A percentile compares a stretch with the other conserved stretches of the same genome.
Conservation (phyloP, 2,113 vertebrate genomes). For the Corydoras sp. region DNA sequence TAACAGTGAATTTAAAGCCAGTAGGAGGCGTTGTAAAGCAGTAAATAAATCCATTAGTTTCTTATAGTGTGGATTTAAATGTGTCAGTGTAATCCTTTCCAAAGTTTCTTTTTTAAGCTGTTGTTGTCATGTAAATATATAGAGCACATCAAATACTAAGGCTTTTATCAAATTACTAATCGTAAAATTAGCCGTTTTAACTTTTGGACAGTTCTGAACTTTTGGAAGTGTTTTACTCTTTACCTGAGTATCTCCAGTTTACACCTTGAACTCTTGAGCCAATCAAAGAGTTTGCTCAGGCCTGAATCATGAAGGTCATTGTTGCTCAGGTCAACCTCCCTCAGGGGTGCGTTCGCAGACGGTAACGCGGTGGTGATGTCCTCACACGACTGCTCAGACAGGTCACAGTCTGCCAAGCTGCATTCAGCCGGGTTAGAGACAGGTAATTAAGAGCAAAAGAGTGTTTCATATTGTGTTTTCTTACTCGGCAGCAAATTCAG, state of each 20-base stretch:
- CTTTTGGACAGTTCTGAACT: not conserved
- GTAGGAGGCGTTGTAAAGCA: too few relatives aligned
- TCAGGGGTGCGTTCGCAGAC: constrained; percentile 14
- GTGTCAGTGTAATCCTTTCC: too few relatives aligned
- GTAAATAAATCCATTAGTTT: too few relatives aligned
- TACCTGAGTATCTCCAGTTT: constrained; percentile 18
- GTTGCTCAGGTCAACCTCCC: constrained; percentile 22
- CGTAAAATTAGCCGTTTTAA: too few relatives aligned
- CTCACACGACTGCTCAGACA: constrained; percentile 5
- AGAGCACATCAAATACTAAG: too few relatives aligned
- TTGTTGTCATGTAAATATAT: too few relatives aligned
- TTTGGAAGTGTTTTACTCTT: constrained; percentile 4
- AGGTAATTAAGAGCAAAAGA: not conserved
- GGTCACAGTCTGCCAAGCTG: constrained; percentile 20
- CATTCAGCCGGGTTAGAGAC: not conserved
- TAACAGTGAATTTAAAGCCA: too few relatives aligned
- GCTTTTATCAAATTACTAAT: too few relatives aligned
- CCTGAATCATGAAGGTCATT: constrained; percentile 7
- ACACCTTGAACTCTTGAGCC: constrained; percentile 5
- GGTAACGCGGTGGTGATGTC: constrained; percentile 11
- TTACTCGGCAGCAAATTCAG: too few relatives aligned
- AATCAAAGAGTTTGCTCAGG: constrained; percentile 4
- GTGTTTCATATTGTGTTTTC: too few relatives aligned
- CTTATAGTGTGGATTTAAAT: too few relatives aligned
- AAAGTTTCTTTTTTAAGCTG: too few relatives aligned